Percentiles rank a stretch among this genome's conserved stretches.
Conservation (phyloP, 2,113 vertebrate species). For the Callospermophilus lateralis region DNA sequence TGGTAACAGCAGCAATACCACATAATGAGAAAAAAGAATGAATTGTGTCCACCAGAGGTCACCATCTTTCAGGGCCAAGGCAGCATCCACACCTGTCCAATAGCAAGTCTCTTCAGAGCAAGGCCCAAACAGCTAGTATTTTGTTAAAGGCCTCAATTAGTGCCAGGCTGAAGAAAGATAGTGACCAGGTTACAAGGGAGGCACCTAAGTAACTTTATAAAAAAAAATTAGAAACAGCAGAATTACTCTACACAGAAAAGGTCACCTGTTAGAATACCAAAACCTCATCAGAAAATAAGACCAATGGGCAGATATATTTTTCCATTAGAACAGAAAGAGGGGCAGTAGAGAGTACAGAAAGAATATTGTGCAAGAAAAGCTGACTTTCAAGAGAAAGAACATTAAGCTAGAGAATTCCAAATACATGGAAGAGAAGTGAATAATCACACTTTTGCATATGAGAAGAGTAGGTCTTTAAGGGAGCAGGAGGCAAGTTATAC, state of each 20-base stretch:
- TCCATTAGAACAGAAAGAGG: not conserved
- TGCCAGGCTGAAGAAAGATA: not conserved
- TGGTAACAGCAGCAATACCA: not conserved
- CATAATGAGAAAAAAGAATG: not conserved
- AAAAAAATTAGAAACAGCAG: conserved; percentile 21
- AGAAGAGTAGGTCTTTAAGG: not conserved
- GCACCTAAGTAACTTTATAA: not conserved
- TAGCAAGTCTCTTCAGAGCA: not conserved
- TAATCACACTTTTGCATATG: not conserved
- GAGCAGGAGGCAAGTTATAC: not conserved
- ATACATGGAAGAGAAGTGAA: not conserved
- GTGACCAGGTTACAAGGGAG: not conserved
- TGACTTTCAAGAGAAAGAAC: not conserved
- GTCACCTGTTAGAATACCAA: not conserved
- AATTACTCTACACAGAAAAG: not conserved
- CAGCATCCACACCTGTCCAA: not conserved
- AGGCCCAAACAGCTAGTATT: not conserved
- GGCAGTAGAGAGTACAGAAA: not conserved
- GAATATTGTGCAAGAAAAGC: not conserved
- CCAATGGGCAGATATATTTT: not conserved
- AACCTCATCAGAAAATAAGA: not conserved
- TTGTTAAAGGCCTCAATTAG: not conserved
- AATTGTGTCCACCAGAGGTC: conserved; percentile 49
- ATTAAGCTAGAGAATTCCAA: not conserved
- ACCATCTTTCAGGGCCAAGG: not conserved